Percentiles rank a stretch among this genome's conserved stretches.
Conservation (phyloP, 30 jellyfish, hydroid and myxozoan genomes). For the Cassiopea andromeda region DNA sequence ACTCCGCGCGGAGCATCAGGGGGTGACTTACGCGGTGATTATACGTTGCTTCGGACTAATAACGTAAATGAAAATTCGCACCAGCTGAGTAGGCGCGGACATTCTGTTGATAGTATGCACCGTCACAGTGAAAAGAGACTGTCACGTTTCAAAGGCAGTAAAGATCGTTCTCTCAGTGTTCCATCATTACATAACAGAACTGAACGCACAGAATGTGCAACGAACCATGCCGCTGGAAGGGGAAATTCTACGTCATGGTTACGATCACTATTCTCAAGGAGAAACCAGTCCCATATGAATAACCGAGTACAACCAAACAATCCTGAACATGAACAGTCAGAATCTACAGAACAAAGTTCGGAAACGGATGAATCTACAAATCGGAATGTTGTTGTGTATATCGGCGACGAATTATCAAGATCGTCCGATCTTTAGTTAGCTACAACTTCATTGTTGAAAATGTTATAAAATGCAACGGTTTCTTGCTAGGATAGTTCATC, state of each 20-base stretch:
- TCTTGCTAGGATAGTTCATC: too few relatives aligned
- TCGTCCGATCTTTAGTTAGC: background rate
- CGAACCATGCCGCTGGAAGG: background rate
- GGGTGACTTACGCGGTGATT: slow-evolving; percentile 9
- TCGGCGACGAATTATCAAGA: slow-evolving; percentile 2
- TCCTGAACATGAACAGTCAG: background rate
- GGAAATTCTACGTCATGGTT: background rate
- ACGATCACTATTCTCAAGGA: slow-evolving; percentile 31
- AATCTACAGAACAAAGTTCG: background rate
- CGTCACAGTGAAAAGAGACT: background rate
- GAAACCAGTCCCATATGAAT: slow-evolving; percentile 9
- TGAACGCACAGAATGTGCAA: slow-evolving; percentile 4
- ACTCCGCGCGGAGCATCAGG: slow-evolving; percentile 15
- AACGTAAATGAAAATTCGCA: background rate
- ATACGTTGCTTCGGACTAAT: slow-evolving; percentile 6
- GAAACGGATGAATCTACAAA: background rate
- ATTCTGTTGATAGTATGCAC: background rate
- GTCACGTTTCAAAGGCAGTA: background rate
- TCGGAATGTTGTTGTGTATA: background rate
- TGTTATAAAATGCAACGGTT: background rate
- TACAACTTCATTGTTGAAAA: background rate
- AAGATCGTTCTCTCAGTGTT: slow-evolving; percentile 42
- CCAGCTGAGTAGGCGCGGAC: background rate
- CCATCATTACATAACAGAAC: slow-evolving; percentile 19
- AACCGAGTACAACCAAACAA: slow-evolving; percentile 38